Conservation (phyloP, 2,888 invertebrate genomes). For the Barypeithes pellucidus region DNA sequence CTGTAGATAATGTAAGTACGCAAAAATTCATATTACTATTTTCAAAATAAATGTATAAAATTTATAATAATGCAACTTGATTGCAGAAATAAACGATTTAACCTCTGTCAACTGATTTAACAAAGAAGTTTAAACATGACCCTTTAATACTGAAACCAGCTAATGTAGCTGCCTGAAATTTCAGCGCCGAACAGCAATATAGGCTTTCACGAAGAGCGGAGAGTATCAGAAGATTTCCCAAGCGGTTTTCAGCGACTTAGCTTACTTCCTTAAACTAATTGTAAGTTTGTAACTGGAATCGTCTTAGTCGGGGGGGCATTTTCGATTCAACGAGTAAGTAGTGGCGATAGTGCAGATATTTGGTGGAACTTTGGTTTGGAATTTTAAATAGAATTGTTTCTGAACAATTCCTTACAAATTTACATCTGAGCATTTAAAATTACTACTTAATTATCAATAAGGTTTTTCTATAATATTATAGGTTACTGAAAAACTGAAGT, state of each 20-base stretch:
- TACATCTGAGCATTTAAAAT: too few species aligned
- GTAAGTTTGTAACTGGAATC: constrained; percentile 64
- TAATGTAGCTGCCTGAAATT: constrained; percentile 37
- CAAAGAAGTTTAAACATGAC: constrained; percentile 29
- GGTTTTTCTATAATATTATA: too few species aligned
- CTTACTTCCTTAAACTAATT: constrained; percentile 65
- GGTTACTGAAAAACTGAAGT: too few species aligned
- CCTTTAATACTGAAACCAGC: constrained; percentile 35
- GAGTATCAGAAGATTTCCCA: constrained; percentile 65
- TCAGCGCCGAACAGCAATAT: constrained; percentile 26
- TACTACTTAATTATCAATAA: too few species aligned
- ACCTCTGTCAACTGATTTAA: constrained; percentile 6
- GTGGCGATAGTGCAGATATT: constrained; percentile 22
- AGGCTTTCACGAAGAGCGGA: constrained; percentile 29
- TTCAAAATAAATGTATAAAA: too few species aligned
- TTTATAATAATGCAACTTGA: not conserved
- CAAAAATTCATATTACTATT: too few species aligned
- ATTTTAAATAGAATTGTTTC: not conserved
- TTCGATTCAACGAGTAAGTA: constrained; percentile 24
- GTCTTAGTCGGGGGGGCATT: constrained; percentile 36
- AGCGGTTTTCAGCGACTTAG: constrained; percentile 63
- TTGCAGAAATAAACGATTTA: constrained; percentile 1
- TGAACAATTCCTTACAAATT: too few species aligned
- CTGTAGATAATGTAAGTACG: too few species aligned
- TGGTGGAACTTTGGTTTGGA: not conserved